Evolutionary conservation across 2,888 invertebrate genomes (phyloP).

Genomic region (Buathra laborator): DNA sequence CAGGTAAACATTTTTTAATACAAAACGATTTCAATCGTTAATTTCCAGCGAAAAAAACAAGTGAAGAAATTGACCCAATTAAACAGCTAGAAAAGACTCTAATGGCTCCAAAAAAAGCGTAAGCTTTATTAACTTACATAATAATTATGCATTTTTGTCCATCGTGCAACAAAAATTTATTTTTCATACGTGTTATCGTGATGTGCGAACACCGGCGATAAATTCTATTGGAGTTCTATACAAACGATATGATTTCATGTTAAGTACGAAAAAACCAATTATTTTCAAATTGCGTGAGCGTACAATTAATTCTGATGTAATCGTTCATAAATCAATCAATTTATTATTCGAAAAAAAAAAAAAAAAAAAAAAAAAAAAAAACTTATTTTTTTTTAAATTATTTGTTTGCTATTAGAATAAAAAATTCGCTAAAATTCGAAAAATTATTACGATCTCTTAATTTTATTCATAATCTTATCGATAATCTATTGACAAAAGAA

Average conservation of each 20-base stretch:
- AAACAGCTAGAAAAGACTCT: slow-evolving; percentile 6
- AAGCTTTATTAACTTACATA: neutral
- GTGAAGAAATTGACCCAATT: slow-evolving; percentile 34
- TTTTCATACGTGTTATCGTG: neutral
- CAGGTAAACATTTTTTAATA: neutral
- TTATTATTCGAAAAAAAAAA: too few relatives aligned
- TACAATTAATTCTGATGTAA: too few relatives aligned
- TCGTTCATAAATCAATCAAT: too few relatives aligned
- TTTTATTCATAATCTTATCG: too few relatives aligned
- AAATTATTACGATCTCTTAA: too few relatives aligned
- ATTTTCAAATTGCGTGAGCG: too few relatives aligned
- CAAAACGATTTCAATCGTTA: neutral
- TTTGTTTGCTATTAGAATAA: too few relatives aligned
- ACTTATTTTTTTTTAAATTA: too few relatives aligned
- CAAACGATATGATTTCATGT: too few relatives aligned
- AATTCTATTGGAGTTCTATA: neutral
- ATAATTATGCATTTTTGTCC: neutral
- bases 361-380: too few relatives aligned
- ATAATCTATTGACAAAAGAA: neutral
- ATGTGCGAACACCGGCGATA: neutral
- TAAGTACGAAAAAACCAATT: too few relatives aligned
- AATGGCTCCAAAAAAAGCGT: neutral
- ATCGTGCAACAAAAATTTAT: neutral
- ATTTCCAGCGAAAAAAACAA: slow-evolving; percentile 6
- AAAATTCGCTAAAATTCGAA: too few relatives aligned